Base-by-base conservation (phyloP, 2,797 vertebrate genomes). In the Xiphorhynchus erythropygius region DNA sequence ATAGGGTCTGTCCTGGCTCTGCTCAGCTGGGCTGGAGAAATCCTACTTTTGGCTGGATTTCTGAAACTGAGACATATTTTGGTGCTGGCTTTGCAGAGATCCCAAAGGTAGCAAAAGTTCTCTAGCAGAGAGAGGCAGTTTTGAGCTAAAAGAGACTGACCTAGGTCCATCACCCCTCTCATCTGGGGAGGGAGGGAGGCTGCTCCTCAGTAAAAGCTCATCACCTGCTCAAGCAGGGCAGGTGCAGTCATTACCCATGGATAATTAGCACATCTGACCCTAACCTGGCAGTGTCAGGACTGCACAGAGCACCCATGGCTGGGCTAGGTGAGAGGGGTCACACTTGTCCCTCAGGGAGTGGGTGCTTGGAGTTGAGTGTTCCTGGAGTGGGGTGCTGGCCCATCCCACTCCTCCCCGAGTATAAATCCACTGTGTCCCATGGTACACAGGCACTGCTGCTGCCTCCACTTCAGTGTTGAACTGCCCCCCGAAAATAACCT, bases 21-120 rank as follows among this genome's bases (percentile, higher is more conserved):
- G 11, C 68, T 62, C 2, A 0, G 55, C 47, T 10, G 1, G 44
- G 60, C 52, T 73, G 47, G 60, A 41, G 19, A 1, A 0, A 2
- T 35, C 13, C 63, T 33, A 53, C 7, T 30, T 52, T 44, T 27
- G 44, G 39, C 17, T 59, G 19, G 47, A 41, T 75, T 82, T 50
- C 41, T 24, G 67, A 32, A 18, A 19, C 23, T 28, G 62, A 44
- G 33, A 3, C 2, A 2, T 27, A 4, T 47, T 87, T 74, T 78
- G 37, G 46, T 41, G 53, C 32, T 15, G 37, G 33, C 11, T 84
- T 80, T 80, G 56, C 41, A 44, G 9, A 14, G 35, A 75, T 14
- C 16, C 33, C 22, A 27, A 14, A 18, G 18, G 23, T 7, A 68
- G 15, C 19, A 35, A 47, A 57, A 81, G 6, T 44, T 63, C 59